Evolutionary conservation across 1,140 invertebrate genomes (phyloP), one percentile per base, ranked within the genome.

Genomic region (Drosophila ercepeae): DNA sequence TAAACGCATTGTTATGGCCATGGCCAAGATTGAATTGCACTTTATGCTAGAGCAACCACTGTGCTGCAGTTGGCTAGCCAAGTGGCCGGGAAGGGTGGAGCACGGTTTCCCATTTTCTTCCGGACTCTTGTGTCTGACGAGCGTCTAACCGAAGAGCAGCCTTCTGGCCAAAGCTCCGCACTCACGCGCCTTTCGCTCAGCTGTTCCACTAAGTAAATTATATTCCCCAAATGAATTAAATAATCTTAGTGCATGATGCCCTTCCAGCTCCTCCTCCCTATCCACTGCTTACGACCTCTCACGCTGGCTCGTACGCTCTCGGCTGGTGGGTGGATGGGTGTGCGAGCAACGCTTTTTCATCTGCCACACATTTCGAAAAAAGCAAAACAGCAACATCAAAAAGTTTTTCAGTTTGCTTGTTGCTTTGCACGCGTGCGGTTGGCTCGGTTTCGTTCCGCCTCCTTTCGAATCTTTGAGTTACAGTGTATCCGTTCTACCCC

Each of bases 341-440:
- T 55, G 51, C 27, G 51, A 53, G 63, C 55, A 49, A 58, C 53
- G 73, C 50, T 75, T 83, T 82, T 79, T 76, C 81, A 86, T 86
- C 79, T 84, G 75, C 74, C 71, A 73, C 79, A 69, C 55, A 73
- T 81, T 73, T 74, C 11, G 53, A 82, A 82, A 71, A 83, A 86
- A 78, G 81, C 76, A 77, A 84, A 84, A 86, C 88, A 84, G 81
- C 81, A 81, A 86, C 77, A 88, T 88, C 55, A 86, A 70, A 78
- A 88, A 77, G 78, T 86, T 86, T 78, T 89, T 89, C 79, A 89
- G 86, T 89, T 89, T 76, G 86, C 86, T 89, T 82, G 88, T 89
- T 89, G 86, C 86, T 82, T 70, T 71, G 49, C 67, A 72, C 81
- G 86, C 86, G 86, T 86, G 67, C 86, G 81, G 86, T 42, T 39